These are phyloP conservation scores for Larimichthys crocea DNA, from an alignment of 2,113 vertebrate species.

Conservation along the genomic window DNA sequence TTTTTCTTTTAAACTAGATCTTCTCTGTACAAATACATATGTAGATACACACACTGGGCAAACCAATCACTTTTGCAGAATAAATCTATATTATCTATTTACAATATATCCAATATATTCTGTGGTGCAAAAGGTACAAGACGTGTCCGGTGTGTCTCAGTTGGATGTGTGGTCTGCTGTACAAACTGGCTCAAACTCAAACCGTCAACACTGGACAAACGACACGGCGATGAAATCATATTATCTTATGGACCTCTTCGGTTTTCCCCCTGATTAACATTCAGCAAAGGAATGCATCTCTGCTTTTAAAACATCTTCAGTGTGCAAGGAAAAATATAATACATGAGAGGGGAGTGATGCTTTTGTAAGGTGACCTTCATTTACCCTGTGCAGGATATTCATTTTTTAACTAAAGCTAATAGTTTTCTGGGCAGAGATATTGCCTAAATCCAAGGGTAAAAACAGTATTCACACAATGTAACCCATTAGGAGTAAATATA, in stretches of 20 bases:
- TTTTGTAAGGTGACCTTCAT: slow-evolving; percentile 51
- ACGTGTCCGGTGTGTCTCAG: slow-evolving; percentile 62
- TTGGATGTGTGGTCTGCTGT: slow-evolving; percentile 59
- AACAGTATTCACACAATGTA: slow-evolving; percentile 46
- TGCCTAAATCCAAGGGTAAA: slow-evolving; percentile 51
- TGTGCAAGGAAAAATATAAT: slow-evolving; percentile 57
- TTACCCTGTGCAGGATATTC: slow-evolving; percentile 51
- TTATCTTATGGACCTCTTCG: slow-evolving; percentile 56
- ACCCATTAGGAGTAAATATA: slow-evolving; percentile 54
- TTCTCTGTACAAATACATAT: slow-evolving; percentile 84
- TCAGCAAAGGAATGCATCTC: slow-evolving; percentile 62
- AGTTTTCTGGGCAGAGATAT: slow-evolving; percentile 41
- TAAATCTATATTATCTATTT: slow-evolving; percentile 82
- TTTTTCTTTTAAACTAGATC: slow-evolving; percentile 80
- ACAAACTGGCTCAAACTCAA: slow-evolving; percentile 61
- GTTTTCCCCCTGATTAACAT: slow-evolving; percentile 64
- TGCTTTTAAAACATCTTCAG: slow-evolving; percentile 49
- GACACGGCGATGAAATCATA: slow-evolving; percentile 45
- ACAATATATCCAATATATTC: slow-evolving; percentile 80
- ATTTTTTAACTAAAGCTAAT: slow-evolving; percentile 46
- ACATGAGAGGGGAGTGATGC: slow-evolving; percentile 26
- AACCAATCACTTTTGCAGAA: slow-evolving; percentile 75
- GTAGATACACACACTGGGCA: slow-evolving; percentile 76
- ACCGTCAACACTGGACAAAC: slow-evolving; percentile 40
- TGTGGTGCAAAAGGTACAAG: slow-evolving; percentile 77